Evolutionary conservation across 53 echinoderm and acorn worm species (phyloP).

Genomic region (Mesocentrotus franciscanus): DNA sequence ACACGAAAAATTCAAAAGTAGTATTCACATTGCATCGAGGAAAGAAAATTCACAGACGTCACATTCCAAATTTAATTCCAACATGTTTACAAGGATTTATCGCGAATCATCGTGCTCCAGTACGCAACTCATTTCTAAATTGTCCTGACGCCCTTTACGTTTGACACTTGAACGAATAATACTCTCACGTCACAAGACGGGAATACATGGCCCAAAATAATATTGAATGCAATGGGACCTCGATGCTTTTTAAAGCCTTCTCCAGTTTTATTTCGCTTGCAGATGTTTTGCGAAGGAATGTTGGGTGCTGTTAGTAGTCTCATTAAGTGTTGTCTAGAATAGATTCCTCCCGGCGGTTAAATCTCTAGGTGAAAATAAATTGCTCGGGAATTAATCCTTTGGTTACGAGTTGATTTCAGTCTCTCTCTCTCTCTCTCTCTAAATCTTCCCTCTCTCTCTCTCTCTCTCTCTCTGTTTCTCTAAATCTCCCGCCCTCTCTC

Average conservation of each 20-base stretch:
- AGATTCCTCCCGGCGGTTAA: background rate
- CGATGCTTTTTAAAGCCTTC: background rate
- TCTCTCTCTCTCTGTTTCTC: too few species aligned
- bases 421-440: too few species aligned
- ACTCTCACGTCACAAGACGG: background rate
- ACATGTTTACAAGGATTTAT: background rate
- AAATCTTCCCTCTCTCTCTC: too few species aligned
- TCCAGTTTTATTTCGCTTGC: background rate
- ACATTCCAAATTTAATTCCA: background rate
- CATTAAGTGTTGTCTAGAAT: background rate
- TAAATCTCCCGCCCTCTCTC: too few species aligned
- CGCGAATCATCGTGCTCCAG: background rate
- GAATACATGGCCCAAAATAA: background rate
- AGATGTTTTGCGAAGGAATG: background rate
- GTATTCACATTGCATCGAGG: background rate
- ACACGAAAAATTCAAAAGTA: background rate
- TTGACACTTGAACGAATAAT: constrained; percentile 19
- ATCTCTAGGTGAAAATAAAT: too few species aligned
- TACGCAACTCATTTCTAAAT: background rate
- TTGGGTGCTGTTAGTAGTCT: background rate
- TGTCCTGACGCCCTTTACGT: background rate
- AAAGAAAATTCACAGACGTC: background rate
- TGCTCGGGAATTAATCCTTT: too few species aligned
- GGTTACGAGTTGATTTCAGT: too few species aligned
- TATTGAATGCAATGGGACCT: background rate